Conservation (phyloP, 2,797 vertebrate species). For the Oreonectes daqikongensis region DNA sequence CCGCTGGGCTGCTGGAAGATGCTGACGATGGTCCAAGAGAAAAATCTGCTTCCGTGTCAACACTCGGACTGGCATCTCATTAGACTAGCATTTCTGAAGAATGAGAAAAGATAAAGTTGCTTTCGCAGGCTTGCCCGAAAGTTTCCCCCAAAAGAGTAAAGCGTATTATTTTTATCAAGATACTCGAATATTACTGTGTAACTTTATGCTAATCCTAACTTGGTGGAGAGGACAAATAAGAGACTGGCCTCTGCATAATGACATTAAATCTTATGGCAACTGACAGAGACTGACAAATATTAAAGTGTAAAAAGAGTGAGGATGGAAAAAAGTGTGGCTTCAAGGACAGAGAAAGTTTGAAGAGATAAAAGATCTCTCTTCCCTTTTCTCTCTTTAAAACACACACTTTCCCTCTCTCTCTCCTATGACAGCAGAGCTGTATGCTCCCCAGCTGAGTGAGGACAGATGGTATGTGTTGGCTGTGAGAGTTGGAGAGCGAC, state of each 20-base stretch:
- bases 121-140: neutral
- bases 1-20: slow-evolving; percentile 8
- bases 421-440: slow-evolving; percentile 42
- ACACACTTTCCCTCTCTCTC: slow-evolving; percentile 13
- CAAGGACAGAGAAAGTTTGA: neutral
- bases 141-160: neutral
- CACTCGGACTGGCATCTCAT: slow-evolving; percentile 14
- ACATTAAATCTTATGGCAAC: neutral
- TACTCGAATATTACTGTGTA: too few species aligned
- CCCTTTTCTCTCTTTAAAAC: neutral
- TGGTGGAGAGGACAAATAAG: slow-evolving; percentile 3
- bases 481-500: slow-evolving; percentile 30
- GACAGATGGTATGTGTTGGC: slow-evolving; percentile 55
- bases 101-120: neutral
- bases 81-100: neutral
- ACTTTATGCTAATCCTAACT: neutral
- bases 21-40: slow-evolving; percentile 5
- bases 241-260: neutral
- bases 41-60: neutral
- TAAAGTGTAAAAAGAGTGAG: neutral
- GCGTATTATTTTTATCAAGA: neutral
- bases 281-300: neutral
- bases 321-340: neutral
- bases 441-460: slow-evolving; percentile 47
- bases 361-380: neutral